Base-by-base conservation (phyloP, 2,113 vertebrate species). In the Bothrops jararaca region DNA sequence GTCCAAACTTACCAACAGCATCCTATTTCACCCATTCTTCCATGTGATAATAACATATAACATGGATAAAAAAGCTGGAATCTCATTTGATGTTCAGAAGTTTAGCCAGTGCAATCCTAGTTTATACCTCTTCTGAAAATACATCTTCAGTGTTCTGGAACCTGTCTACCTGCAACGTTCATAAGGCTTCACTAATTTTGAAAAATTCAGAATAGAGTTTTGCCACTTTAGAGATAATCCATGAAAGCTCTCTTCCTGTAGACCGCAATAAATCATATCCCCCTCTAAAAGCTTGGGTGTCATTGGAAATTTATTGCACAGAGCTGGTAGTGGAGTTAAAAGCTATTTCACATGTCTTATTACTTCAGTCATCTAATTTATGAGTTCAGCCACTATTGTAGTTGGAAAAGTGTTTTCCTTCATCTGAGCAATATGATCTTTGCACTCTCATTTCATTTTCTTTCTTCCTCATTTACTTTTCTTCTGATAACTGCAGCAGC, bases 251-350 rank as follows among this genome's bases (percentile, higher is more conserved):
- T 97, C 95, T 97, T 97, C 96, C 96, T 97, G 95, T 96, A 97
- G 97, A 97, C 94, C 94, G 96, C 95, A 97, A 98, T 98, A 98
- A 98, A 98, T 98, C 97, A 98, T 97, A 93, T 91, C 94, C 94
- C 97, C 94, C 94, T 94, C 97, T 98, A 98, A 98, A 98, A 98
- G 98, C 97, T 95, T 97, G 92, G 13, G 95, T 98, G 97, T 98
- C 98, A 97, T 96, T 97, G 97, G 96, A 98, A 98, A 98, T 98
- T 98, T 98, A 98, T 98, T 97, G 97, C 97, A 96, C 94, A 91
- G 97, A 96, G 95, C 86, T 95, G 92, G 96, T 97, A 97, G 97
- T 98, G 97, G 97, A 97, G 97, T 97, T 98, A 98, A 98, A 98
- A 98, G 97, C 97, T 96, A 97, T 98, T 98, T 97, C 97, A 97